phyloP scores from a whole-genome alignment of 2,797 vertebrate genomes.

The Heteromormyrus szaboi region DNA sequence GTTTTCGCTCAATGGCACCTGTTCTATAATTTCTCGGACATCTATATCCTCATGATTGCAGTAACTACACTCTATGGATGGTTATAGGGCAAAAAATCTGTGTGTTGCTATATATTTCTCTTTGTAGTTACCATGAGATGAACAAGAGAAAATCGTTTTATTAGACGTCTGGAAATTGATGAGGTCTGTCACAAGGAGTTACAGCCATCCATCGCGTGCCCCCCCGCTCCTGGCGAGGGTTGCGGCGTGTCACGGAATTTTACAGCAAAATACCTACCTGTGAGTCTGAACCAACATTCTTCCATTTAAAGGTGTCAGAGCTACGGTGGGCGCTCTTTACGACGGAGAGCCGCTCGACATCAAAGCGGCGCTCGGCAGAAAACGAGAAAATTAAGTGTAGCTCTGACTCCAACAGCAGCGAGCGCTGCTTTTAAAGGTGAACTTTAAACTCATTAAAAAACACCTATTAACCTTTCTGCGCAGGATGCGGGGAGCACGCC shows the following conservation, averaged over 20 bases:
- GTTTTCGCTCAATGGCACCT: not conserved
- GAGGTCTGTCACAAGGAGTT: not conserved
- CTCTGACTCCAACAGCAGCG: not conserved
- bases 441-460: slow-evolving; percentile 1
- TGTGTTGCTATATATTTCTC: too few species aligned
- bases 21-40: not conserved
- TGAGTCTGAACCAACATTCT: not conserved
- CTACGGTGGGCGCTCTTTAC: not conserved
- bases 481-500: not conserved
- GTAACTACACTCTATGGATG: not conserved
- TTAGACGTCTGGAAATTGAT: not conserved
- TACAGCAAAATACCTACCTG: not conserved
- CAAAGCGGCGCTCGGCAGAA: not conserved
- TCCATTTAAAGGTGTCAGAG: not conserved
- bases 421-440: not conserved
- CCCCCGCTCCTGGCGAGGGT: not conserved
- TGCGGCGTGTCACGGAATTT: not conserved
- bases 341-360: not conserved
- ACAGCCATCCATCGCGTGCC: not conserved
- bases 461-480: not conserved
- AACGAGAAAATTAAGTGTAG: not conserved
- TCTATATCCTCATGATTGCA: not conserved
- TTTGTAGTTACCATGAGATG: not conserved
- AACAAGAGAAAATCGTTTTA: not conserved
- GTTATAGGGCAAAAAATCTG: not conserved